A percentile compares a stretch with the other conserved stretches of the same genome.
Evolutionary conservation across 2,797 vertebrate species (phyloP).

Genomic region (Helostoma temminkii): DNA sequence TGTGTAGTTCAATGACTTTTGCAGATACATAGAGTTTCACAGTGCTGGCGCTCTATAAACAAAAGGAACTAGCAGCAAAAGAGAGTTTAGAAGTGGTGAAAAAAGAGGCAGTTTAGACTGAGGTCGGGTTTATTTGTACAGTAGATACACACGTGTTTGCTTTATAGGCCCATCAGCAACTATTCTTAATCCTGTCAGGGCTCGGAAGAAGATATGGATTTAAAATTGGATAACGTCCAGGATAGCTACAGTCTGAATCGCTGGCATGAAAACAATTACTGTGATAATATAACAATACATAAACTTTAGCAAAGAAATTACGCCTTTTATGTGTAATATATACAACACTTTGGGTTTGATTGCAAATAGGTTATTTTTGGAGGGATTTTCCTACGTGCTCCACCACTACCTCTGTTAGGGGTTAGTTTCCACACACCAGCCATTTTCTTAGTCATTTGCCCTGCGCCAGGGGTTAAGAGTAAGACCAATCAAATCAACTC

Average conservation of each 20-base stretch:
- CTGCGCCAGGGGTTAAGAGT: not conserved
- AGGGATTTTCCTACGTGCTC: not conserved
- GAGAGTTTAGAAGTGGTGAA: not conserved
- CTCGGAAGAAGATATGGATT: not conserved
- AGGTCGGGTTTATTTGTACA: not conserved
- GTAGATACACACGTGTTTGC: not conserved
- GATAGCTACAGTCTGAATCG: not conserved
- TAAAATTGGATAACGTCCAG: not conserved
- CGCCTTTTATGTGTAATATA: not conserved
- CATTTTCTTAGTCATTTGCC: slow-evolving; percentile 20
- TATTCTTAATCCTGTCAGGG: not conserved
- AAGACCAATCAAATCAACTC: not conserved
- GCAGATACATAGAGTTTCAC: not conserved
- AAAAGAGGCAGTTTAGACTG: not conserved
- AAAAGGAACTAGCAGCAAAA: not conserved
- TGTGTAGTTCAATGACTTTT: not conserved
- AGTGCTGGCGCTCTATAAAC: not conserved
- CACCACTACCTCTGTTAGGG: not conserved
- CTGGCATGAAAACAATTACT: not conserved
- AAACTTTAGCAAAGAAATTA: not conserved
- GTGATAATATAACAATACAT: not conserved
- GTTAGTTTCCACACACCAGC: not conserved
- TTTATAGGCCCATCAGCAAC: not conserved
- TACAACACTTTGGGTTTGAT: not conserved
- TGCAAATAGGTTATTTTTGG: not conserved